phyloP scores from a whole-genome alignment of 2,113 vertebrate genomes.

The Entelurus aequoreus region DNA sequence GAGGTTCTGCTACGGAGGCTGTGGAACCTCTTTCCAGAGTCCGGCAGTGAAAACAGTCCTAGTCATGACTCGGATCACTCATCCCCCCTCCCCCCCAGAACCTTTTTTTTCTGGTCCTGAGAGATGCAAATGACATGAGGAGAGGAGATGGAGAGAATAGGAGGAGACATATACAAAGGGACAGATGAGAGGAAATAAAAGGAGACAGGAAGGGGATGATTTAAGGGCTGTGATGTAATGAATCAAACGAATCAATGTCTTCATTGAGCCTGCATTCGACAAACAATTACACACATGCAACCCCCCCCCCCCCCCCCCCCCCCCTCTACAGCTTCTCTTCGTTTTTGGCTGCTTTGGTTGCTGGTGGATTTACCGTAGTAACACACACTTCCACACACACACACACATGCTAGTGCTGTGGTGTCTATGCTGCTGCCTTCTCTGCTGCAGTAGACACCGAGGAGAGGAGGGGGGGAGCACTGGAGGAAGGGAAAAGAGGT shows the following conservation, averaged over 20 bases:
- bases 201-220: constrained; percentile 45
- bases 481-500: constrained; percentile 40
- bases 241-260: constrained; percentile 53
- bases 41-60: too few relatives aligned
- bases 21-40: too few relatives aligned
- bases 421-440: constrained; percentile 66
- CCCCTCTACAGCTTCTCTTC: constrained; percentile 14
- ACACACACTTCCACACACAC: constrained; percentile 30
- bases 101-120: constrained; percentile 19
- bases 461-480: constrained; percentile 41
- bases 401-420: constrained; percentile 44
- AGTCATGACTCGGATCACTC: background rate
- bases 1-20: too few relatives aligned
- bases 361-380: constrained; percentile 35
- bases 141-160: constrained; percentile 9
- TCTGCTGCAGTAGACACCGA: constrained; percentile 70
- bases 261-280: constrained; percentile 34
- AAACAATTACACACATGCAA: background rate
- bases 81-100: constrained; percentile 19
- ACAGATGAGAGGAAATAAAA: constrained; percentile 46
- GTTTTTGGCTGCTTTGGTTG: constrained; percentile 19
- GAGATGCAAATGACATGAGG: constrained; percentile 38
- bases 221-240: constrained; percentile 55
- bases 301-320: background rate
- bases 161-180: constrained; percentile 43